Evolutionary conservation across 2,888 invertebrate species (phyloP).

Genomic region (Eulithis testata): DNA sequence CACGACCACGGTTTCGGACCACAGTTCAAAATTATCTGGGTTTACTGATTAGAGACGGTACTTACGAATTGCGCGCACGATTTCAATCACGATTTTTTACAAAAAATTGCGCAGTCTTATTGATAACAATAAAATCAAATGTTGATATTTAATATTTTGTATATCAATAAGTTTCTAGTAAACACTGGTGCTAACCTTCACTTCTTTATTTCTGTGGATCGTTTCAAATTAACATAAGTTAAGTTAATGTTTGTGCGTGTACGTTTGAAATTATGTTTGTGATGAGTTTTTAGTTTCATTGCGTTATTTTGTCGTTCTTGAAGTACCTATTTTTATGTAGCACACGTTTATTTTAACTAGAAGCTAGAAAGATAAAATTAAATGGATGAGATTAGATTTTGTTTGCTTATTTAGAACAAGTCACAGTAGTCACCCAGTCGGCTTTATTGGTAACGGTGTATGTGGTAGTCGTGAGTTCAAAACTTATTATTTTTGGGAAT

Average conservation of each 20-base stretch:
- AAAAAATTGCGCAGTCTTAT: too few relatives aligned
- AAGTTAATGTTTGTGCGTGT: conserved; percentile 23
- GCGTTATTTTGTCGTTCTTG: conserved; percentile 8
- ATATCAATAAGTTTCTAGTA: neutral
- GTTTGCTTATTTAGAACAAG: neutral
- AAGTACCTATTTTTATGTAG: conserved; percentile 17
- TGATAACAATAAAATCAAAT: too few relatives aligned
- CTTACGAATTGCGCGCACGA: too few relatives aligned
- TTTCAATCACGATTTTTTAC: too few relatives aligned
- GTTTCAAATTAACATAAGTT: conserved; percentile 33
- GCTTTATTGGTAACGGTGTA: too few relatives aligned
- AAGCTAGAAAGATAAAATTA: neutral
- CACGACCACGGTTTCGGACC: too few relatives aligned
- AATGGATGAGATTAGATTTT: neutral
- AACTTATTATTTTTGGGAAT: too few relatives aligned
- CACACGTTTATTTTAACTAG: conserved; percentile 3
- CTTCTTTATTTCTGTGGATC: conserved; percentile 26
- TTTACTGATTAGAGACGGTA: too few relatives aligned
- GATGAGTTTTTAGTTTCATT: conserved; percentile 18
- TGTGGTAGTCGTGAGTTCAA: too few relatives aligned
- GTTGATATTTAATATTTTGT: too few relatives aligned
- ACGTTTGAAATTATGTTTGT: conserved; percentile 13
- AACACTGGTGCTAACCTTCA: conserved; percentile 4
- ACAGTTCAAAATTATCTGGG: too few relatives aligned
- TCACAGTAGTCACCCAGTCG: too few relatives aligned